These are phyloP conservation scores for Labrus mixtus DNA, from an alignment of 2,113 vertebrate genomes.

Conservation along the genomic window DNA sequence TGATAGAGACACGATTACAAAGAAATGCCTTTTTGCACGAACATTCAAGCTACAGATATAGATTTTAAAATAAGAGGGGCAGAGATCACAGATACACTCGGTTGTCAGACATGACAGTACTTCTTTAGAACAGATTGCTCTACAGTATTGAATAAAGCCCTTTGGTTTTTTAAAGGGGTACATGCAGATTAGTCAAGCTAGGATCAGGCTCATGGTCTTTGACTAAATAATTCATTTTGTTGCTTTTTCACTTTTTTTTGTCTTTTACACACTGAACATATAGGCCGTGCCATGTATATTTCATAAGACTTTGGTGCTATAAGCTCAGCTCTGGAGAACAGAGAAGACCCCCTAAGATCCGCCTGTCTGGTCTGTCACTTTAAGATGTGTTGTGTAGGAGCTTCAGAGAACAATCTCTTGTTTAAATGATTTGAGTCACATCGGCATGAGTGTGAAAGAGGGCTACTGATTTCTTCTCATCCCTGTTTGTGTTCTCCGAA, in stretches of 20 bases:
- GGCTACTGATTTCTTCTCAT: neutral
- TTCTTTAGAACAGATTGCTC: neutral
- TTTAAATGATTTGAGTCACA: no score
- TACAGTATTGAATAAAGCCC: neutral
- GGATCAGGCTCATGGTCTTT: neutral
- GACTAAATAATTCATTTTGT: conserved; percentile 45
- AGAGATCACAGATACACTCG: neutral
- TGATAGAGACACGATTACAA: neutral
- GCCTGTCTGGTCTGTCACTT: neutral
- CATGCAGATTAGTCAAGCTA: neutral
- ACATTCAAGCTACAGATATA: neutral
- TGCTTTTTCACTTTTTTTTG: conserved; percentile 19
- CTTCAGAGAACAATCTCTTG: conserved; percentile 1
- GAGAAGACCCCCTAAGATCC: conserved; percentile 22
- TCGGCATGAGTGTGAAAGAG: neutral
- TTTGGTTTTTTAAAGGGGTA: neutral
- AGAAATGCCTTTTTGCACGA: neutral
- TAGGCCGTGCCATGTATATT: conserved; percentile 22
- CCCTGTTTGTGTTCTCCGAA: conserved; percentile 13
- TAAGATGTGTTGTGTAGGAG: neutral
- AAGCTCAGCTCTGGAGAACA: neutral
- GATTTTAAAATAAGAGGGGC: neutral
- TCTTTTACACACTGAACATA: conserved; percentile 7
- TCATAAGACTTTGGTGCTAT: conserved; percentile 1
- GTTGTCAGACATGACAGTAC: neutral